Conservation (phyloP, 2,888 invertebrate species). For the Slavum lentiscoides region DNA sequence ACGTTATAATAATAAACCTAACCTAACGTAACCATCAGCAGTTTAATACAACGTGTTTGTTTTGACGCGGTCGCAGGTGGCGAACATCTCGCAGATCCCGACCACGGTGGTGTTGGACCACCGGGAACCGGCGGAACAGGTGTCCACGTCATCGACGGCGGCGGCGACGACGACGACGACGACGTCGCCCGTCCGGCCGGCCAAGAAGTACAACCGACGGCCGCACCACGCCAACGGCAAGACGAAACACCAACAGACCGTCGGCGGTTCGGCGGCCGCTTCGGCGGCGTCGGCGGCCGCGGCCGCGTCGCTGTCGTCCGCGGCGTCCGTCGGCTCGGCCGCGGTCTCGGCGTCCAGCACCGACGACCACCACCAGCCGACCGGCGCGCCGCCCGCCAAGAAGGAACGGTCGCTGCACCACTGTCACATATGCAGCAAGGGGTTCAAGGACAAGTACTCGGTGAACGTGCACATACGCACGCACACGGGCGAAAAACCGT, state of each 20-base stretch:
- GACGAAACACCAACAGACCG: conserved; percentile 18
- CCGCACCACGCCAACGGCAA: conserved; percentile 50
- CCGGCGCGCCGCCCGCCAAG: conserved; percentile 31
- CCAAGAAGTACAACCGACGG: conserved; percentile 48
- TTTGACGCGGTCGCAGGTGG: conserved; percentile 6
- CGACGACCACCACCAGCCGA: conserved; percentile 1
- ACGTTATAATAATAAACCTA: too few relatives aligned
- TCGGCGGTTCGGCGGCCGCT: conserved; percentile 16
- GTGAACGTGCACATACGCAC: conserved; percentile 97
- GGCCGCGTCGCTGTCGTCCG: conserved; percentile 1
- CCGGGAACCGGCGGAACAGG: neutral
- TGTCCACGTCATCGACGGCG: too few relatives aligned
- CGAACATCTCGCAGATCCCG: conserved; percentile 50
- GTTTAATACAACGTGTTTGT: neutral
- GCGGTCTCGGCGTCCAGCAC: neutral
- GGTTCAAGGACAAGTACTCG: conserved; percentile 94
- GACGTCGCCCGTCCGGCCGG: conserved; percentile 47
- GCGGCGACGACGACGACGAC: conserved; percentile 26
- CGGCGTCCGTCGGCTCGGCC: neutral
- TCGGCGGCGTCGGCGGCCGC: conserved; percentile 22
- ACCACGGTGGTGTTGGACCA: conserved; percentile 44
- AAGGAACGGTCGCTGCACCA: conserved; percentile 88
- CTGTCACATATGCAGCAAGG: conserved; percentile 90
- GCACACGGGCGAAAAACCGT: conserved; percentile 97
- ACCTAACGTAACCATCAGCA: too few relatives aligned